These are phyloP conservation scores for Rousettus madagascariensis DNA, from an alignment of 2,797 vertebrate species.

Conservation along the genomic window DNA sequence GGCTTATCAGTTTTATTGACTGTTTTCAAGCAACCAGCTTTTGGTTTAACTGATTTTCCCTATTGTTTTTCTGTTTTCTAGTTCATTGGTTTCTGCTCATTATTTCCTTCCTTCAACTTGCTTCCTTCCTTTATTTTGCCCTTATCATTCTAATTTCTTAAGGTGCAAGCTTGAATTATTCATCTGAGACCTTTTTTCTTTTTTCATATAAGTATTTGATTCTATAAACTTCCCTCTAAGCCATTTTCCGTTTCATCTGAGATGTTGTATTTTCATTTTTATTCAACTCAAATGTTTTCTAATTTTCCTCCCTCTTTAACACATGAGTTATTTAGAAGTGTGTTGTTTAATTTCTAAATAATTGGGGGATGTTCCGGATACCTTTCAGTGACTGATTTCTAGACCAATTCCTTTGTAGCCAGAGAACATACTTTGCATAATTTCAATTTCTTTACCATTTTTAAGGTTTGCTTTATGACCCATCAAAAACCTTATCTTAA, in stretches of 20 bases:
- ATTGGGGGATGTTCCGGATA: neutral
- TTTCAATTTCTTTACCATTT: neutral
- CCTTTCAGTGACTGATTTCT: neutral
- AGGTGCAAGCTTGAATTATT: neutral
- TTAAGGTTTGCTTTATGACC: neutral
- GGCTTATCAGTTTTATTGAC: neutral
- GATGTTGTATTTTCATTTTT: neutral
- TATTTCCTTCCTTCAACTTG: neutral
- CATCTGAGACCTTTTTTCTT: constrained; percentile 20
- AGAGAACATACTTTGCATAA: neutral
- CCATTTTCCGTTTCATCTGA: neutral
- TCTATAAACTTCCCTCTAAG: neutral
- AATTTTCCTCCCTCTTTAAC: neutral
- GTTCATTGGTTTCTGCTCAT: neutral
- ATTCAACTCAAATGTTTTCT: constrained; percentile 3
- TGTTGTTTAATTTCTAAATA: neutral
- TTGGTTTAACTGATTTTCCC: neutral
- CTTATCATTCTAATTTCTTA: constrained; percentile 9
- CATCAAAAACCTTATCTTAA: neutral
- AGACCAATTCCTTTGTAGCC: neutral
- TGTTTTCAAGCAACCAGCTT: neutral
- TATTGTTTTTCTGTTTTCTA: neutral
- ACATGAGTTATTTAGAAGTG: neutral
- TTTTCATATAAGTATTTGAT: neutral
- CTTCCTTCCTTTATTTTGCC: neutral